These are phyloP conservation scores for Eonycteris spelaea DNA, from an alignment of 2,113 vertebrate species.

Conservation along the genomic window DNA sequence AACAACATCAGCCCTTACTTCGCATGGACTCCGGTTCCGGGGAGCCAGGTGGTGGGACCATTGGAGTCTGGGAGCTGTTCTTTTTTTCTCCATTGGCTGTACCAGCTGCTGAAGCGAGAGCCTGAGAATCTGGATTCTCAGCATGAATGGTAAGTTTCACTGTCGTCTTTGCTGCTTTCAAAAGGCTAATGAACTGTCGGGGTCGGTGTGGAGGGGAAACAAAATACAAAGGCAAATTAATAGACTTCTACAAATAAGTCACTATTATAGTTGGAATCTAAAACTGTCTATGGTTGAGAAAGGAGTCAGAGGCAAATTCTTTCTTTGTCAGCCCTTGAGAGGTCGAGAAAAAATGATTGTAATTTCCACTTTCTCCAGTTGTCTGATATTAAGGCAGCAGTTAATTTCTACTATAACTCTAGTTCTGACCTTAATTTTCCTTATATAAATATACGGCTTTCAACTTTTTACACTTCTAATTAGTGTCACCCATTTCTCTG, in stretches of 20 bases:
- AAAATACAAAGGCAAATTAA: not conserved
- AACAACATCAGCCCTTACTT: constrained; percentile 81
- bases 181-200: constrained; percentile 86
- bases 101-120: constrained; percentile 36
- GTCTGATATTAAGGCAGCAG: not conserved
- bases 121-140: constrained; percentile 67
- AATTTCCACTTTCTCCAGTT: not conserved
- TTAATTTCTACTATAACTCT: not conserved
- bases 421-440: not conserved
- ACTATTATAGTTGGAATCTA: not conserved
- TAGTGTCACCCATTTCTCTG: not conserved
- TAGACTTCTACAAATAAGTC: not conserved
- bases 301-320: not conserved
- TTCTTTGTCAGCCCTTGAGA: not conserved
- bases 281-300: not conserved
- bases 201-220: not conserved
- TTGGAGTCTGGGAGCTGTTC: constrained; percentile 63
- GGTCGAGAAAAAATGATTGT: not conserved
- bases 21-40: constrained; percentile 83
- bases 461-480: not conserved
- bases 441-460: not conserved
- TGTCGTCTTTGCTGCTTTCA: constrained; percentile 83
- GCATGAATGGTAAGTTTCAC: constrained; percentile 87
- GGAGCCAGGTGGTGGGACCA: constrained; percentile 57
- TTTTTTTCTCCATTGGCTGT: constrained; percentile 66